Evolutionary conservation across 2,113 vertebrate genomes (phyloP).

Genomic region (Lophochroa leadbeateri): DNA sequence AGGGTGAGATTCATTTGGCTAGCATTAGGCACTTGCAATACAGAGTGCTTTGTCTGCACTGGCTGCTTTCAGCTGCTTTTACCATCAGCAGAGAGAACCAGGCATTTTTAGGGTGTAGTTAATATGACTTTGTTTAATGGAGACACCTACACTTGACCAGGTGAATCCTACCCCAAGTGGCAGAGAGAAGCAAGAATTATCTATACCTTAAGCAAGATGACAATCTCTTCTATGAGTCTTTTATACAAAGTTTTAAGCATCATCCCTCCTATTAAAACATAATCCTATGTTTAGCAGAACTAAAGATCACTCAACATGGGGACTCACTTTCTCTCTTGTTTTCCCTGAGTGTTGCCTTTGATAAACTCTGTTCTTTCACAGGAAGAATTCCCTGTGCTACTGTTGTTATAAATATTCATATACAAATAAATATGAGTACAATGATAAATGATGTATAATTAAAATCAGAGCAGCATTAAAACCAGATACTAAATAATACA

Average conservation of each 20-base stretch:
- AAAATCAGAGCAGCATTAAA: conserved; percentile 21
- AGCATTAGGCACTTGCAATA: neutral
- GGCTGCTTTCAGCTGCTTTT: neutral
- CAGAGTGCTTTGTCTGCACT: neutral
- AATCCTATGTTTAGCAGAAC: neutral
- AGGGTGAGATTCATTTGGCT: neutral
- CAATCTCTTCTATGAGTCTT: neutral
- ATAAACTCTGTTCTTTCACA: neutral
- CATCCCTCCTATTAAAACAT: neutral
- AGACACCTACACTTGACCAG: neutral
- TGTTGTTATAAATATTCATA: conserved; percentile 24
- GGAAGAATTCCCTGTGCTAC: neutral
- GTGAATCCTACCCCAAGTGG: neutral
- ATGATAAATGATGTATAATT: neutral
- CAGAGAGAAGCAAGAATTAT: neutral
- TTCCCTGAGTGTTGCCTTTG: neutral
- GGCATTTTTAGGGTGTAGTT: neutral
- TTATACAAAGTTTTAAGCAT: neutral
- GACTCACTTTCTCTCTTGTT: neutral
- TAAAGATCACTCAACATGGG: neutral
- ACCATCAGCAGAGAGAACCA: accelerated
- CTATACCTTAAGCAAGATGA: neutral
- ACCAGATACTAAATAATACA: neutral
- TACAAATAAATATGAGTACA: conserved; percentile 18
- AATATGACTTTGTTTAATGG: neutral